Conservation (phyloP, 1,140 invertebrate genomes). For the Tyrophagus putrescentiae region DNA sequence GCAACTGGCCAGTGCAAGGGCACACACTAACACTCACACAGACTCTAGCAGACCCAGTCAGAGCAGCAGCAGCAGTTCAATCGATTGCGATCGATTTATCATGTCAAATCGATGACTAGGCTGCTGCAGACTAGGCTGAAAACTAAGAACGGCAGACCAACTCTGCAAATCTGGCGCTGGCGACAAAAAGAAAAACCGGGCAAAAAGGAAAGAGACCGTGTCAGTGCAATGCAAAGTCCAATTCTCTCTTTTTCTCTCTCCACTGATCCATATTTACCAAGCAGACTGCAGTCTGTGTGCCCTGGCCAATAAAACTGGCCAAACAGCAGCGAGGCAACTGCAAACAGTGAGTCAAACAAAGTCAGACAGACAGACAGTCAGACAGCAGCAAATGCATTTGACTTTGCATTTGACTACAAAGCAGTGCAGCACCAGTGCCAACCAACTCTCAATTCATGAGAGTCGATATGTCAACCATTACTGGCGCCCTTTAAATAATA, state of each 20-base stretch:
- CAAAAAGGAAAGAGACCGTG: background rate
- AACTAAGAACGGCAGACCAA: conserved; percentile 1
- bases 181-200: background rate
- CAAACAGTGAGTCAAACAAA: too few relatives aligned
- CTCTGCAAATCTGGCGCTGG: background rate
- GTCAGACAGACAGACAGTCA: background rate
- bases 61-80: too few relatives aligned
- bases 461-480: conserved; percentile 14
- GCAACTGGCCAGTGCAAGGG: too few relatives aligned
- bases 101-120: conserved; percentile 5
- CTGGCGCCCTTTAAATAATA: conserved; percentile 13
- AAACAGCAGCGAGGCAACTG: too few relatives aligned
- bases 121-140: background rate
- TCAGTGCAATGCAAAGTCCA: too few relatives aligned
- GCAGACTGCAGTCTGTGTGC: too few relatives aligned
- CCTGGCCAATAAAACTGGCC: too few relatives aligned
- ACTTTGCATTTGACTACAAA: conserved; percentile 13
- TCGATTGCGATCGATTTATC: conserved; percentile 10
- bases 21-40: too few relatives aligned
- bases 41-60: too few relatives aligned
- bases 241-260: too few relatives aligned
- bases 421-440: too few relatives aligned
- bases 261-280: conserved; percentile 7
- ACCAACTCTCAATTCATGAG: too few relatives aligned
- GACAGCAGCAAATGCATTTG: conserved; percentile 13